Evolutionary conservation across 2,888 invertebrate species (phyloP).

Genomic region (Plusia festucae): DNA sequence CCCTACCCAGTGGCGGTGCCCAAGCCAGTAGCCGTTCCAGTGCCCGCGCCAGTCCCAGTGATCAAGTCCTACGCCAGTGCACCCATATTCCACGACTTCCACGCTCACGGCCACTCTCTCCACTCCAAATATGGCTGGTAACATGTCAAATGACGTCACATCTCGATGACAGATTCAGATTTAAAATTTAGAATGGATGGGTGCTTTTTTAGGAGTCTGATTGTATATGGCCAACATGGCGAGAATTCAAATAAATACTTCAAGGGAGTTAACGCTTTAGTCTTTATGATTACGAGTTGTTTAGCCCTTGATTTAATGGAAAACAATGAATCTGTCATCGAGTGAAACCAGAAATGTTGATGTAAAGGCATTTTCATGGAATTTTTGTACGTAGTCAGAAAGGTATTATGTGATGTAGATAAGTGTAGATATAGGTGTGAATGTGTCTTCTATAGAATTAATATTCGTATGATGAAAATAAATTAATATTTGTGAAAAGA

Average conservation of each 20-base stretch:
- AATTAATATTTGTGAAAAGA: neutral
- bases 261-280: constrained; percentile 46
- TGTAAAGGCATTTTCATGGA: constrained; percentile 71
- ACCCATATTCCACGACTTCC: constrained; percentile 59
- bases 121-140: constrained; percentile 73
- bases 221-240: neutral
- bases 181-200: constrained; percentile 10
- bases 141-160: constrained; percentile 51
- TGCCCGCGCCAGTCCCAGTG: constrained; percentile 76
- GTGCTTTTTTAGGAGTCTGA: neutral
- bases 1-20: constrained; percentile 85
- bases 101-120: constrained; percentile 53
- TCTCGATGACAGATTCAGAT: constrained; percentile 53
- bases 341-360: constrained; percentile 50
- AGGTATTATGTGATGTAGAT: constrained; percentile 81
- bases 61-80: constrained; percentile 66
- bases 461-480: constrained; percentile 23
- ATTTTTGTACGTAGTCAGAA: constrained; percentile 74
- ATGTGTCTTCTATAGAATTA: constrained; percentile 42
- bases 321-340: constrained; percentile 35
- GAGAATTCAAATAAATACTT: constrained; percentile 4
- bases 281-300: constrained; percentile 35
- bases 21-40: constrained; percentile 82
- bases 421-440: constrained; percentile 61
- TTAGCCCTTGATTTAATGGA: constrained; percentile 40